A percentile compares a stretch with the other conserved stretches of the same genome.
Evolutionary conservation across 2,888 invertebrate species (phyloP).

Genomic region (Ophion ellenae): DNA sequence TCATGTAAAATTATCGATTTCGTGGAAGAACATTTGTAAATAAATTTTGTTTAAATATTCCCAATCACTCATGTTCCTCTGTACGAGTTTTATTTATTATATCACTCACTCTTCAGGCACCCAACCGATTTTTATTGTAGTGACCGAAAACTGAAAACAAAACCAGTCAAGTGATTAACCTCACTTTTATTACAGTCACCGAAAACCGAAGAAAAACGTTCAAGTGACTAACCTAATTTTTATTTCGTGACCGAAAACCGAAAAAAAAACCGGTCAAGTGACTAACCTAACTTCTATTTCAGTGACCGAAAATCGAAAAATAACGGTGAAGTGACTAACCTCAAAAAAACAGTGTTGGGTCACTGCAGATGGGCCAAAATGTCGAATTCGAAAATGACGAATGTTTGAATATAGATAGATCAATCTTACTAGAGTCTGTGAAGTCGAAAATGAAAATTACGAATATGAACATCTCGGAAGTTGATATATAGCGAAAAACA

Average conservation of each 20-base stretch:
- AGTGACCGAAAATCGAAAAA: conserved; percentile 7
- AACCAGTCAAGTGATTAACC: neutral
- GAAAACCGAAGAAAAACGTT: conserved; percentile 1
- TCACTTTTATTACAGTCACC: neutral
- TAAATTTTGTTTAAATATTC: neutral
- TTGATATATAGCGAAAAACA: too few species aligned
- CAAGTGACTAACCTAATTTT: conserved; percentile 6
- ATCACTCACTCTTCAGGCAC: neutral
- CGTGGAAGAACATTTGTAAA: conserved; percentile 13
- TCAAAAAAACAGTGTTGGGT: neutral
- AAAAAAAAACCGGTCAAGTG: neutral
- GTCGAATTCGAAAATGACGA: too few species aligned
- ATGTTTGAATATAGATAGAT: too few species aligned
- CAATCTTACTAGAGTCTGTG: too few species aligned
- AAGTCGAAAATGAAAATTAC: too few species aligned
- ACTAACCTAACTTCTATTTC: neutral
- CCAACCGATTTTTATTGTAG: neutral
- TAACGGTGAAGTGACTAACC: neutral
- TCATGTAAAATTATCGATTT: conserved; percentile 1
- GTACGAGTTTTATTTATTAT: conserved; percentile 8
- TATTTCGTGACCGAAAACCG: neutral
- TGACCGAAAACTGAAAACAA: conserved; percentile 1
- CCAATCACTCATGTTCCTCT: conserved; percentile 2
- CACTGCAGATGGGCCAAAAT: too few species aligned
- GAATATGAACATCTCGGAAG: too few species aligned